Conservation (phyloP, 2,888 invertebrate species). For the Megaustenia siamemsis region DNA sequence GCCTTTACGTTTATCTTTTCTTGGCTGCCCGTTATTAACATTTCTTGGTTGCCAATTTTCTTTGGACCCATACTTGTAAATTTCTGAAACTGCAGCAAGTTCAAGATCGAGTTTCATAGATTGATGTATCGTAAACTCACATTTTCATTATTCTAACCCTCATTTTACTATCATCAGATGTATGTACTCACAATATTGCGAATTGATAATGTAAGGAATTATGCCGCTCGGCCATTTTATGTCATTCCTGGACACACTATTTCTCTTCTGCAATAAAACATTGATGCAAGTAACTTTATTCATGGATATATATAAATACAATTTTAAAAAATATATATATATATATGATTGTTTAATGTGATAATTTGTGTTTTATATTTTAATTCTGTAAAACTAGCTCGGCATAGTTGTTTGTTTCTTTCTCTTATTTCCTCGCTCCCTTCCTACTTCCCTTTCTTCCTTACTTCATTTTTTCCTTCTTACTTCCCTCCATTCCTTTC, state of each 20-base stretch:
- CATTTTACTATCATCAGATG: too few relatives aligned
- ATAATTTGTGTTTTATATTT: neutral
- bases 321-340: neutral
- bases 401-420: neutral
- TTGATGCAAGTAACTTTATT: too few relatives aligned
- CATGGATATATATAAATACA: too few relatives aligned
- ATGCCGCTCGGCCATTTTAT: slow-evolving; percentile 26
- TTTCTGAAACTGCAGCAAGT: too few relatives aligned
- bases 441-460: slow-evolving; percentile 28
- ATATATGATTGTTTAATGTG: neutral
- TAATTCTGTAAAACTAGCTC: neutral
- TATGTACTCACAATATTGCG: slow-evolving; percentile 22
- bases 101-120: too few relatives aligned
- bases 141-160: too few relatives aligned
- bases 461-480: slow-evolving; percentile 29
- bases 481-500: slow-evolving; percentile 11
- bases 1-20: too few relatives aligned
- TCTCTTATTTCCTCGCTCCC: slow-evolving; percentile 16
- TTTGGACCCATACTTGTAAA: too few relatives aligned
- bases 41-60: too few relatives aligned
- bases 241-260: neutral
- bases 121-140: too few relatives aligned
- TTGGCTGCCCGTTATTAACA: too few relatives aligned
- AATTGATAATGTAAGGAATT: slow-evolving; percentile 19
- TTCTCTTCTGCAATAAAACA: slow-evolving; percentile 5